phyloP scores from a whole-genome alignment of 1,140 invertebrate species.

The Chironomus tepperi region DNA sequence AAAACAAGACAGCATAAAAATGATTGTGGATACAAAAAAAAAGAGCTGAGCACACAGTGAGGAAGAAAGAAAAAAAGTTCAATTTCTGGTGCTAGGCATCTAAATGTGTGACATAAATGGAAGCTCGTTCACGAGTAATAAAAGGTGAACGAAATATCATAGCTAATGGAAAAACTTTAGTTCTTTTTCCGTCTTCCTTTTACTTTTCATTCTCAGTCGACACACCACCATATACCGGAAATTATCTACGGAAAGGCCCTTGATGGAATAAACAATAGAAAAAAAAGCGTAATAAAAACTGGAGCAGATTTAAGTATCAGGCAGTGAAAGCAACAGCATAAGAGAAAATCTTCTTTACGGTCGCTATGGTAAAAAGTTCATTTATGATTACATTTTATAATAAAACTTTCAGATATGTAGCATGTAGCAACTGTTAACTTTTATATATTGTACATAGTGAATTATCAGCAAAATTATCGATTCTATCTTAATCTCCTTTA shows the following conservation, averaged over 20 bases:
- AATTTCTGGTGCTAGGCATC: no score
- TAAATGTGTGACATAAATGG: no score
- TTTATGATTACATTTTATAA: slow-evolving; percentile 5
- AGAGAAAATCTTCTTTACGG: not conserved
- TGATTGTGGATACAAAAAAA: no score
- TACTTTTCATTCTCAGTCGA: not conserved
- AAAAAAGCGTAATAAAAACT: not conserved
- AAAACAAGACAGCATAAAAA: no score
- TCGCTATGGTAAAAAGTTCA: not conserved
- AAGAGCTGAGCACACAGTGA: no score
- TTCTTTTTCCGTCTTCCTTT: no score
- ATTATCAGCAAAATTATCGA: slow-evolving; percentile 5
- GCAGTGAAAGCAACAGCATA: not conserved
- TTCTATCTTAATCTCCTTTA: not conserved
- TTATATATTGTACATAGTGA: not conserved
- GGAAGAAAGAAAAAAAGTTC: no score
- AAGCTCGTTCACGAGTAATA: no score
- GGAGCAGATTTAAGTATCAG: not conserved
- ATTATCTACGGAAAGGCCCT: not conserved
- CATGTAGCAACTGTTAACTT: not conserved
- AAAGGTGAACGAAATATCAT: no score
- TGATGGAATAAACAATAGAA: not conserved
- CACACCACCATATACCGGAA: not conserved
- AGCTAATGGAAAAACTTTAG: slow-evolving; percentile 2
- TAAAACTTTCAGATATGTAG: not conserved